Conservation (phyloP, 2,797 vertebrate species). For the Kryptolebias ocellatus region DNA sequence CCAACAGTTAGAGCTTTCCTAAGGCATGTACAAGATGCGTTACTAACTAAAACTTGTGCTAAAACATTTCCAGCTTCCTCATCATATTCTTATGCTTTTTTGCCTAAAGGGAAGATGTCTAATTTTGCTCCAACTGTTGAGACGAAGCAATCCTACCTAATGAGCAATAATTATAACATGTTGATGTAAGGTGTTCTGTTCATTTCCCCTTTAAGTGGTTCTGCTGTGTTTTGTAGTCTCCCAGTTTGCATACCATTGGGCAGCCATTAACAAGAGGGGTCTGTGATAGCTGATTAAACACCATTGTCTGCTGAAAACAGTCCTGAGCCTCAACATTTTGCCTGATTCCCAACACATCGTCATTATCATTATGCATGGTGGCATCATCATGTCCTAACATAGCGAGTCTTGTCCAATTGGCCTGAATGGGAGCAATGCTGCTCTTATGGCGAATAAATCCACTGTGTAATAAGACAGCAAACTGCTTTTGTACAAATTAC, state of each 20-base stretch:
- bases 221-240: constrained; percentile 57
- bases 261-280: constrained; percentile 74
- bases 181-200: constrained; percentile 45
- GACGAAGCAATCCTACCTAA: constrained; percentile 53
- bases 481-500: too few relatives aligned
- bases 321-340: constrained; percentile 69
- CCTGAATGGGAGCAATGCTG: constrained; percentile 70
- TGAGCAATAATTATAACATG: constrained; percentile 46
- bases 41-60: not conserved
- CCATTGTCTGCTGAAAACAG: constrained; percentile 75
- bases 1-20: constrained; percentile 66
- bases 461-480: too few relatives aligned
- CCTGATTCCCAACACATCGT: constrained; percentile 65
- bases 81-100: constrained; percentile 7
- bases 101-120: constrained; percentile 18
- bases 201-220: constrained; percentile 41
- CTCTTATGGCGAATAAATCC: constrained; percentile 61
- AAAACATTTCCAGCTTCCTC: constrained; percentile 9
- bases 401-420: constrained; percentile 52
- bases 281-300: constrained; percentile 48
- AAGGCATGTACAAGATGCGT: constrained; percentile 19
- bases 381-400: constrained; percentile 69
- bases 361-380: constrained; percentile 72
- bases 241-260: constrained; percentile 74
- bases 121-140: constrained; percentile 65